phyloP scores from a whole-genome alignment of 1,140 invertebrate genomes.

The Idris sp. region DNA sequence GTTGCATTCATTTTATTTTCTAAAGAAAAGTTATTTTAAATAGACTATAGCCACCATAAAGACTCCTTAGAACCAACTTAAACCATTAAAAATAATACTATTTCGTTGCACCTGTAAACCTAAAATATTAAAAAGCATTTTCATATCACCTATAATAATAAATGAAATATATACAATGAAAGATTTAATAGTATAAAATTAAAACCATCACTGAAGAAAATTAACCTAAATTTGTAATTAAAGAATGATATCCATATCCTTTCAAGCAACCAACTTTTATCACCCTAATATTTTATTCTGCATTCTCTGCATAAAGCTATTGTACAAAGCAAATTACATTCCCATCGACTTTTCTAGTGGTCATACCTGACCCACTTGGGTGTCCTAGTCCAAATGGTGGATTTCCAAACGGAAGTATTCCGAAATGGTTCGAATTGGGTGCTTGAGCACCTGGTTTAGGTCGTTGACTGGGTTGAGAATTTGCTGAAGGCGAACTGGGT shows the following conservation, averaged over 20 bases:
- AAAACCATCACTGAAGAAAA: too few species aligned
- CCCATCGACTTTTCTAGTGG: constrained; percentile 18
- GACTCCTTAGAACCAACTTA: too few species aligned
- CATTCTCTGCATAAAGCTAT: constrained; percentile 36
- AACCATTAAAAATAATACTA: too few species aligned
- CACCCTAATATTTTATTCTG: neutral
- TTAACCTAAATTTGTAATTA: constrained; percentile 7
- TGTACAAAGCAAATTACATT: constrained; percentile 31
- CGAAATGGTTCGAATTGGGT: constrained; percentile 19
- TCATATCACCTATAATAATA: constrained; percentile 13
- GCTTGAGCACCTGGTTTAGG: constrained; percentile 20
- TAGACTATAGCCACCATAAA: constrained; percentile 12
- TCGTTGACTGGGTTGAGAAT: constrained; percentile 5
- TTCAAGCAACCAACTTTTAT: constrained; percentile 18
- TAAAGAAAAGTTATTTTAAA: constrained; percentile 14
- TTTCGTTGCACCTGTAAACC: constrained; percentile 18
- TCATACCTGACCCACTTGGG: constrained; percentile 43
- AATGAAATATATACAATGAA: constrained; percentile 25
- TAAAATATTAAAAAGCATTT: constrained; percentile 32
- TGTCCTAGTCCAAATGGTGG: constrained; percentile 27
- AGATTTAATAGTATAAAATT: too few species aligned
- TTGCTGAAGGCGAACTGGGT: constrained; percentile 1
- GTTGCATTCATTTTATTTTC: constrained; percentile 25
- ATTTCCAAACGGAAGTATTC: constrained; percentile 38
- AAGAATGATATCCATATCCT: neutral